These are phyloP conservation scores for Pithys albifrons DNA, from an alignment of 2,113 vertebrate species.

Conservation along the genomic window DNA sequence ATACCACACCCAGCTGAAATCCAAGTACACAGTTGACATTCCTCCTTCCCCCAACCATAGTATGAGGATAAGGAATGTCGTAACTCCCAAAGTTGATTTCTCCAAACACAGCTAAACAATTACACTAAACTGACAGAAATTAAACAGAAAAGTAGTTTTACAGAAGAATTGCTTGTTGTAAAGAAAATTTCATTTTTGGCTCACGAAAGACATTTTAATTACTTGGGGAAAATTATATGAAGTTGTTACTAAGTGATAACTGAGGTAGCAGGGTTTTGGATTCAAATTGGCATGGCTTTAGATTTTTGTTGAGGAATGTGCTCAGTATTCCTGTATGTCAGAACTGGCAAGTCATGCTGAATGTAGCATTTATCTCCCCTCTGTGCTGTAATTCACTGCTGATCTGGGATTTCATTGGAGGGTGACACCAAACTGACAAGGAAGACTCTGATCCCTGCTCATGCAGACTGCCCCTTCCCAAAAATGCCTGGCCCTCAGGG, in stretches of 20 bases:
- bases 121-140: neutral
- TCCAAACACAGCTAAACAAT: neutral
- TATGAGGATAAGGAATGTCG: neutral
- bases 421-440: neutral
- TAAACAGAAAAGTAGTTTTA: neutral
- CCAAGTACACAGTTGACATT: neutral
- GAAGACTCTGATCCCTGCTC: neutral
- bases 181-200: slow-evolving; percentile 26
- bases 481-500: neutral
- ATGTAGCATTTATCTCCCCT: neutral
- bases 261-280: neutral
- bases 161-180: neutral
- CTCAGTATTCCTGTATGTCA: neutral
- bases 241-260: neutral
- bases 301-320: neutral
- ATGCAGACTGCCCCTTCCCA: neutral
- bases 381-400: neutral
- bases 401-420: neutral
- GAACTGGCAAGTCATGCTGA: neutral
- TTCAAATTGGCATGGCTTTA: neutral
- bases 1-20: neutral
- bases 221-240: neutral
- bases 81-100: neutral
- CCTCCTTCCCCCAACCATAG: neutral
- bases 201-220: slow-evolving; percentile 29